Base-by-base conservation (phyloP, 2,888 invertebrate genomes). In the Lepidochitona cinerea region DNA sequence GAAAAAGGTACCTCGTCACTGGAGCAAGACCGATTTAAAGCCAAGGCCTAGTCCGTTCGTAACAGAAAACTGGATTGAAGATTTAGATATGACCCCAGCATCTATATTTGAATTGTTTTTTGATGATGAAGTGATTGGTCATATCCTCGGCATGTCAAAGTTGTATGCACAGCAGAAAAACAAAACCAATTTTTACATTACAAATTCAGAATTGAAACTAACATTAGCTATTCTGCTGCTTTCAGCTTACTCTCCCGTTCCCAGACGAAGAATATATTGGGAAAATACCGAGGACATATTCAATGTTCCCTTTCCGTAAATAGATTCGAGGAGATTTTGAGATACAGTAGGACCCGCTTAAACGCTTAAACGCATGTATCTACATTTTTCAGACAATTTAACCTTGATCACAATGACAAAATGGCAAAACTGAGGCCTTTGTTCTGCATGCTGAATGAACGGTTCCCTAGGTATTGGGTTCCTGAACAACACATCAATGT, bases 271-370 rank as follows among this genome's bases (percentile, higher is more conserved):
- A 14, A 18, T 74, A 52, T 75, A 72, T 54, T 79, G 77, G 74
- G 59, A 36, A n/a, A 23, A 33, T 0, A 67, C 72, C 69, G 64
- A 68, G 36, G 77, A 78, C 53, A 64, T 73, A 26, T 12, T 32
- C n/a, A 74, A 75, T 54, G 70, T 49, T 36, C 35, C 68, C 18
- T 73, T 80, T 75, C 26, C 69, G 7, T 29, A 67, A 66, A 70
- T 53, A 36, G 74, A 26, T 80, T 75, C 77, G 75, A 77, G 14
- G 77, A 71, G 37, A 72, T 76, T 14, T 67, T 76, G 73, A 68
- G 53, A 54, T 71, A 77, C n/a, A n/a, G n/a, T n/a, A n/a, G n/a
- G n/a, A n/a, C n/a, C n/a, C n/a, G n/a, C n/a, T n/a, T n/a, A n/a
- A n/a, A n/a, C n/a, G n/a, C n/a, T n/a, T 52, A 71, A 71, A 12